These are phyloP conservation scores for Heliothis subflexa DNA, from an alignment of 1,140 invertebrate species.

Conservation along the genomic window DNA sequence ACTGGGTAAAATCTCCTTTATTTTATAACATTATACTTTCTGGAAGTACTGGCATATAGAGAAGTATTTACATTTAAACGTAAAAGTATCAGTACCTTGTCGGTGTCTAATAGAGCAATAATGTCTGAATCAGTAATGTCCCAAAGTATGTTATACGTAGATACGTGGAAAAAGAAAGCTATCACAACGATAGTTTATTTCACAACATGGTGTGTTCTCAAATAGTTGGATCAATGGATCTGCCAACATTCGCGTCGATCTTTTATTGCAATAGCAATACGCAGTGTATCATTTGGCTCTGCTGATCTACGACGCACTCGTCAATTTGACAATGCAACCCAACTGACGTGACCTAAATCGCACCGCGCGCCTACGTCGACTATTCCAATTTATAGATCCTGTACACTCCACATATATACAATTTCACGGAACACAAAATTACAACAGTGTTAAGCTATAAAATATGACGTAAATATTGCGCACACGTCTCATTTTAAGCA, in stretches of 20 bases:
- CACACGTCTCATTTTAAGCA: conserved; percentile 51
- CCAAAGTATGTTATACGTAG: no score
- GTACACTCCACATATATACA: not conserved
- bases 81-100: not conserved
- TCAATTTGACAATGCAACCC: conserved; percentile 47
- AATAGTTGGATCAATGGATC: conserved; percentile 38
- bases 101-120: no score
- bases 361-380: not conserved
- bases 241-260: conserved; percentile 45
- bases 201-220: conserved; percentile 29
- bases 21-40: not conserved
- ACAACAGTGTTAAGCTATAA: conserved; percentile 49
- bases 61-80: not conserved
- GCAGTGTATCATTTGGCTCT: conserved; percentile 29
- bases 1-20: conserved; percentile 16
- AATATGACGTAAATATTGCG: conserved; percentile 51
- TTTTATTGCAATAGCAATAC: conserved; percentile 34
- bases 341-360: conserved; percentile 41
- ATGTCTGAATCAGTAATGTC: no score
- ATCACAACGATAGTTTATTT: conserved; percentile 9
- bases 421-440: conserved; percentile 39
- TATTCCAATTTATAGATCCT: conserved; percentile 25
- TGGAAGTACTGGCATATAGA: not conserved
- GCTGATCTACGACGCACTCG: conserved; percentile 34
- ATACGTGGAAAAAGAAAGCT: not conserved